Conservation (phyloP, 2,888 invertebrate species). For the Operophtera brumata region DNA sequence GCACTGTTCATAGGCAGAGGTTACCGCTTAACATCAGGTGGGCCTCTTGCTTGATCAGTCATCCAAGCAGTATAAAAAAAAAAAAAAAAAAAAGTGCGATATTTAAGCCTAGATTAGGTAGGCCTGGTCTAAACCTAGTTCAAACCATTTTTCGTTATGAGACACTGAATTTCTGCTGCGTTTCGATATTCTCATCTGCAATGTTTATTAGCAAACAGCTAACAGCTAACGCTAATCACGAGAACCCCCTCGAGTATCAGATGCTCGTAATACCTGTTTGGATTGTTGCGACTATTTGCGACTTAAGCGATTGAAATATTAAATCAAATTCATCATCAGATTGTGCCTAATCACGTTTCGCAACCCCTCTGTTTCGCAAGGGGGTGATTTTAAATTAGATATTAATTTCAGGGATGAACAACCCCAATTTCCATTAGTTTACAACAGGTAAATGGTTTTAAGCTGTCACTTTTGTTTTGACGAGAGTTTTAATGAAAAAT, state of each 20-base stretch:
- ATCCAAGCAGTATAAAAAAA: too few relatives aligned
- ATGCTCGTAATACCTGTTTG: conserved; percentile 19
- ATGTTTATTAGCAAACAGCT: conserved; percentile 8
- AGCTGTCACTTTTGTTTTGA: conserved; percentile 33
- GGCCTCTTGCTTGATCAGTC: too few relatives aligned
- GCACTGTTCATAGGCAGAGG: too few relatives aligned
- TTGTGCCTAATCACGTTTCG: conserved; percentile 49
- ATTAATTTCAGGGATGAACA: conserved; percentile 69
- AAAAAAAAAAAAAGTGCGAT: too few relatives aligned
- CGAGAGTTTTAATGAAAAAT: conserved; percentile 8
- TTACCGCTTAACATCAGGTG: too few relatives aligned
- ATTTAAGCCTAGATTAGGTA: too few relatives aligned
- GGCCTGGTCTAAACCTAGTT: too few relatives aligned
- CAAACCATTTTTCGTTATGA: too few relatives aligned
- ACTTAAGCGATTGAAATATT: conserved; percentile 52
- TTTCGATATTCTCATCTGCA: neutral
- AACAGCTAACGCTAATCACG: neutral
- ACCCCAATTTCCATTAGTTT: conserved; percentile 44
- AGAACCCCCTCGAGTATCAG: conserved; percentile 9
- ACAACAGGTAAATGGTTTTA: conserved; percentile 35
- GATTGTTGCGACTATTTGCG: conserved; percentile 20
- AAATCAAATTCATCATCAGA: conserved; percentile 57
- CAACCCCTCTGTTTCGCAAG: conserved; percentile 36
- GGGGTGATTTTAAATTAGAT: conserved; percentile 68
- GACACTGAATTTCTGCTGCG: too few relatives aligned